Evolutionary conservation across 2,797 vertebrate genomes (phyloP), one percentile per base, ranked within the genome.

Genomic region (Hephaestus fuliginosus): DNA sequence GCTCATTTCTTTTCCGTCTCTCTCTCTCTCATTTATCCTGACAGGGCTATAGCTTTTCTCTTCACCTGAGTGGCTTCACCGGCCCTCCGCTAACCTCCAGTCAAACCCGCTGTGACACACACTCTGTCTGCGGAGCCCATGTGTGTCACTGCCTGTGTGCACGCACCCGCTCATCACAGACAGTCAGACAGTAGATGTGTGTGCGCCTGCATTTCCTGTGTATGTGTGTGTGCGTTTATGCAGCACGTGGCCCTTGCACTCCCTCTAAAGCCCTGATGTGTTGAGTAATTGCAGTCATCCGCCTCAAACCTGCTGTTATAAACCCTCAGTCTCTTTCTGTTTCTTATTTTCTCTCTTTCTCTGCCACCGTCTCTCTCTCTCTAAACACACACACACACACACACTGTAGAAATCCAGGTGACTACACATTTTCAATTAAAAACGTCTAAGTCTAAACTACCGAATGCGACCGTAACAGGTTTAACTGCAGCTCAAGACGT

Each of bases 281-380:
- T 80, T 75, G 76, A 74, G 62, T 86, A 81, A 80, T 79, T 86
- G 74, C 43, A 53, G 39, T 76, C 17, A 7, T 84, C 70, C 25
- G 22, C 67, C 15, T 55, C 41, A n/a, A 56, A 55, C 53, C 70
- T 33, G 33, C 44, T 80, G 67, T 43, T 57, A 33, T 9, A 30
- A 74, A 70, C 70, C 53, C 73, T 65, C 25, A 2, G 17, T 33
- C 46, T 71, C 48, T 55, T 9, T 15, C 6, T 53, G 28, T 28
- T 52, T 70, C 48, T 20, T 68, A 77, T 67, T 39, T 25, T 7
- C 49, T 52, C 18, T 73, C 17, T 20, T n/a, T 72, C 8, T 64
- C 41, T 18, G 7, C 43, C 49, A 64, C 20, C 17, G 61, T 65
- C 30, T 60, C 33, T 66, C 10, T 30, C 14, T 63, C 9, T 4